Percentiles rank a stretch among this genome's conserved stretches.
Conservation (phyloP, 2,113 vertebrate genomes). For the Delphinus delphis region DNA sequence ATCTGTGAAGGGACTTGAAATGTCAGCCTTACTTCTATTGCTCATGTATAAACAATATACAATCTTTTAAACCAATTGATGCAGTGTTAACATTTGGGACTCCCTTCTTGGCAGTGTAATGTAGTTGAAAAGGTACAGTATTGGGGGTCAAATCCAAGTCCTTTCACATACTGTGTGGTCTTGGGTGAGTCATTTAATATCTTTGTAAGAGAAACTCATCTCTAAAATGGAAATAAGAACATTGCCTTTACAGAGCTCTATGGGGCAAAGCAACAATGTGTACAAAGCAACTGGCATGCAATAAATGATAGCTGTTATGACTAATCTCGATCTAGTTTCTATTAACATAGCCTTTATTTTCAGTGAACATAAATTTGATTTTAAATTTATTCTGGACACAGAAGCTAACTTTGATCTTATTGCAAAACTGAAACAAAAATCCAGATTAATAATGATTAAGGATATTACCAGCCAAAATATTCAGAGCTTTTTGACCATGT, state of each 20-base stretch:
- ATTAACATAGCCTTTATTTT: neutral
- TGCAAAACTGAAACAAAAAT: conserved; percentile 37
- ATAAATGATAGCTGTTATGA: neutral
- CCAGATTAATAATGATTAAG: neutral
- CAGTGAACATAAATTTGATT: conserved; percentile 10
- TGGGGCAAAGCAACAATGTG: neutral
- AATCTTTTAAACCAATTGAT: neutral
- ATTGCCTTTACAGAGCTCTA: neutral
- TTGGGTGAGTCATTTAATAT: neutral
- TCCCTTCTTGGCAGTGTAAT: neutral
- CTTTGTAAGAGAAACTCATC: neutral
- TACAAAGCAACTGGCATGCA: neutral
- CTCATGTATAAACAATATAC: neutral
- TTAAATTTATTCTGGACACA: conserved; percentile 36
- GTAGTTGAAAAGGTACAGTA: conserved; percentile 13
- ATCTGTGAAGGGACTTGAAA: neutral
- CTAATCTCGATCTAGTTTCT: neutral
- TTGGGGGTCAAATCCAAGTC: neutral
- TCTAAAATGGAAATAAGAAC: conserved; percentile 28
- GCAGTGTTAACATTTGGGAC: neutral
- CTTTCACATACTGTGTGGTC: neutral
- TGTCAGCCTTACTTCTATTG: neutral
- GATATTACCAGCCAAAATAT: neutral
- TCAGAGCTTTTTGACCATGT: neutral
- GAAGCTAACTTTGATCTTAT: neutral